These are phyloP conservation scores for Papilio polyxenes DNA, from an alignment of 1,140 invertebrate genomes.

Conservation along the genomic window DNA sequence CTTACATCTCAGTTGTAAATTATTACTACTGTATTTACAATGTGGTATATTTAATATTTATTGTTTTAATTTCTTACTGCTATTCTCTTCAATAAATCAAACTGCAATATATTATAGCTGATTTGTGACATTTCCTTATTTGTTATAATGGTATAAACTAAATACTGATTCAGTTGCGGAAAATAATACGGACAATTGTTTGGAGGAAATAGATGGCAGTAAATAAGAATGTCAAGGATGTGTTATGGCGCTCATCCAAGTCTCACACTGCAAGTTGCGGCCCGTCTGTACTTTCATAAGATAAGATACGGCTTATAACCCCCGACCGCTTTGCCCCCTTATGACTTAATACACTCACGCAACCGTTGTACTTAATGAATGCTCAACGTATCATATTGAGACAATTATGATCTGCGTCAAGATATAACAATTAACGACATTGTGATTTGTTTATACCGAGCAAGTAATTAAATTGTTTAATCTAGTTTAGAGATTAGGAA, in stretches of 20 bases:
- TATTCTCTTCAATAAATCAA: background rate
- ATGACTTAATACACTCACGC: constrained; percentile 18
- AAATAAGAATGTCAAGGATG: background rate
- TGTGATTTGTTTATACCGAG: constrained; percentile 9
- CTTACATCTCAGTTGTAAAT: background rate
- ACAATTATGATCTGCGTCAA: constrained; percentile 16
- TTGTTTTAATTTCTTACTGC: background rate
- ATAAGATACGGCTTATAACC: constrained; percentile 14
- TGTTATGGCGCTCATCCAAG: background rate
- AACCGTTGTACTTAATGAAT: background rate
- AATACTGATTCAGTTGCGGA: background rate
- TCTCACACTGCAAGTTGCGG: background rate
- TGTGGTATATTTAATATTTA: background rate
- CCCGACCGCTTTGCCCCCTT: constrained; percentile 14
- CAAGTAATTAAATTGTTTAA: constrained; percentile 15
- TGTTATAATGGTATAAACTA: constrained; percentile 1
- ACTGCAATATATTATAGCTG: too few relatives aligned
- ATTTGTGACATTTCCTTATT: background rate
- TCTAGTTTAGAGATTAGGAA: constrained; percentile 15
- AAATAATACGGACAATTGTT: constrained; percentile 3
- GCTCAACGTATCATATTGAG: background rate
- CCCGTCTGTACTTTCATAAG: background rate
- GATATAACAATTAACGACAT: background rate
- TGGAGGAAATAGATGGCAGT: background rate
- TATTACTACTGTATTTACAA: background rate